Base-by-base conservation (phyloP, 2,888 invertebrate genomes). In the Liopterus haemorrhoidalis region DNA sequence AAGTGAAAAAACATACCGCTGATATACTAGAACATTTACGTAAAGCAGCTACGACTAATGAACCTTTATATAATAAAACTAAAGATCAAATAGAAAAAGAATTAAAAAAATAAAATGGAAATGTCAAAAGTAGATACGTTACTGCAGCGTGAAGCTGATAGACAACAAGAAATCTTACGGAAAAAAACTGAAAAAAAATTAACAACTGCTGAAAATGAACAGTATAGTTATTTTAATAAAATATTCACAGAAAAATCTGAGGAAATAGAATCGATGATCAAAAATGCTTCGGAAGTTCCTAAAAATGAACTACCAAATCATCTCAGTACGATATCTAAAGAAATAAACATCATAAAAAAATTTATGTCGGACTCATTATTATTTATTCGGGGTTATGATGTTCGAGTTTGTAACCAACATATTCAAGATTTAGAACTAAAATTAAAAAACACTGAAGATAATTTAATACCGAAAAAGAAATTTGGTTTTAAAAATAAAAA, bases 401-500 rank as follows among this genome's bases (percentile, higher is more conserved):
- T 90, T 62, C 76, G 87, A 61, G 81, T 81, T 59, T 86, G 82
- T 59, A 82, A 88, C 58, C 80, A 82, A 55, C 75, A 75, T 15
- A 70, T 88, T 2, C 83, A 86, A 60, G 75, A 80, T 44, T 63
- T 91, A 25, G 81, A 82, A 57, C 72, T 72, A n/a, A 76, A 79
- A 62, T 77, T 81, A 30, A 79, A 82, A 39, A 81, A 83, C 50
- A 68, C 82, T 20, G 87, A 89, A 64, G 76, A 81, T 15, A 73
- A 74, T 45, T 71, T 88, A 53, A 65, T 88, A 42, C 91, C 91
- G 1, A 84, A 87, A 57, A 89, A 88, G 62, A 90, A 86, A 62
- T 92, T 91, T 70, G 85, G 87, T 1, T 92, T 91, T 59, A 85
- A 83, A 54, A 81, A 78, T 57, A 83, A 81, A 61, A 80, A 79